Evolutionary conservation across 2,113 vertebrate species (phyloP).

Genomic region (Rhombomys opimus): DNA sequence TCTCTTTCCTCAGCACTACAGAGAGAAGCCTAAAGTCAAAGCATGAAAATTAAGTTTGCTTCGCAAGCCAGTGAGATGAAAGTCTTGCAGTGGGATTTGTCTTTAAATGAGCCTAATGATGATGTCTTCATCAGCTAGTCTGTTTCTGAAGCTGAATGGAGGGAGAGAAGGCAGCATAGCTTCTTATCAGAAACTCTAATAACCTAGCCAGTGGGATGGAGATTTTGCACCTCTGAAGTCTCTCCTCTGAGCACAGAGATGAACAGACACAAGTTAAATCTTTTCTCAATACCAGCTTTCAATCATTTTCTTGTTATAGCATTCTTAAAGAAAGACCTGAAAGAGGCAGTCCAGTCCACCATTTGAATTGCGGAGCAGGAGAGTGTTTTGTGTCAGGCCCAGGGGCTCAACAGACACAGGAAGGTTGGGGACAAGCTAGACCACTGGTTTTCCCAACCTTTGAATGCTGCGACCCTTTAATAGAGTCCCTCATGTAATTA

Average conservation of each 20-base stretch:
- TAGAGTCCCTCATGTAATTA: not conserved
- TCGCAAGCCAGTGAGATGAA: not conserved
- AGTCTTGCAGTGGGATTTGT: not conserved
- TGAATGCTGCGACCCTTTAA: not conserved
- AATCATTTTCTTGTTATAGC: not conserved
- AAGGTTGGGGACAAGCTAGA: not conserved
- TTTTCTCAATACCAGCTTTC: not conserved
- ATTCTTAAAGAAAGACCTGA: not conserved
- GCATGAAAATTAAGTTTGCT: not conserved
- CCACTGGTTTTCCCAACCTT: not conserved
- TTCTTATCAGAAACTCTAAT: not conserved
- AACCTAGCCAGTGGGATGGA: not conserved
- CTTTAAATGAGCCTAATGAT: not conserved
- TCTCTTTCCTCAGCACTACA: not conserved
- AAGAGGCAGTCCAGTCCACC: not conserved
- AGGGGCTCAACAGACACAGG: not conserved
- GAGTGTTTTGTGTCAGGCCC: not conserved
- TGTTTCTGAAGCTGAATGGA: not conserved
- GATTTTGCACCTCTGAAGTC: not conserved
- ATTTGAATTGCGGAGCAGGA: not conserved
- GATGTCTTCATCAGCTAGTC: not conserved
- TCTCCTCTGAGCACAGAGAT: not conserved
- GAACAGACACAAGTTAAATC: not conserved
- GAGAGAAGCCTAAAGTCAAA: not conserved
- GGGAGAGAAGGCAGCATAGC: rapidly evolving